phyloP scores from a whole-genome alignment of 2,113 vertebrate species.

The Pycnonotus jocosus region DNA sequence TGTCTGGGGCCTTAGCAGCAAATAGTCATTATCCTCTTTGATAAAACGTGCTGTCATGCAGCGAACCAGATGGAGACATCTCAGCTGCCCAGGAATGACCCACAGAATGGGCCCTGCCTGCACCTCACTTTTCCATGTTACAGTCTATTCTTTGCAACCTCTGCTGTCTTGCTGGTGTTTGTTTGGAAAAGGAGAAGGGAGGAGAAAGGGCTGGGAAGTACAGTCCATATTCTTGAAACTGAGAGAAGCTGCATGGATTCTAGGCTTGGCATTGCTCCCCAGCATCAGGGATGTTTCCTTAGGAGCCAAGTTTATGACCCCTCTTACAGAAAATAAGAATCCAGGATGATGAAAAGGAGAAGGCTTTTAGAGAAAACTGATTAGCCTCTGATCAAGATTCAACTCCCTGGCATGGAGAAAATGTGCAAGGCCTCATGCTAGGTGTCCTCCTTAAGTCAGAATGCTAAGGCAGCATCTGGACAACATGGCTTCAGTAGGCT shows the following conservation, averaged over 20 bases:
- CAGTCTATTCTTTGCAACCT: not conserved
- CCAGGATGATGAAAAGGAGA: not conserved
- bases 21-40: not conserved
- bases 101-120: not conserved
- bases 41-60: not conserved
- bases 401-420: not conserved
- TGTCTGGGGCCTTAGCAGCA: not conserved
- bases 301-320: not conserved
- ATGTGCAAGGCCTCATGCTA: not conserved
- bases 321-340: not conserved
- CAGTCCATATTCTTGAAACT: not conserved
- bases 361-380: not conserved
- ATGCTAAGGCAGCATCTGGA: not conserved
- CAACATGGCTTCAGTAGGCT: not conserved
- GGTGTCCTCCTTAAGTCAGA: not conserved
- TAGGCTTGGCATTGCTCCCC: not conserved
- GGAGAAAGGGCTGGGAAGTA: not conserved
- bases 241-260: not conserved
- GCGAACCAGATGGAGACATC: not conserved
- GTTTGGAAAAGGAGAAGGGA: not conserved
- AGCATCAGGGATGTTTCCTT: not conserved
- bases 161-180: not conserved
- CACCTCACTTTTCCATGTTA: not conserved
- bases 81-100: not conserved
- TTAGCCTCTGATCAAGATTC: not conserved